Evolutionary conservation across 2,888 invertebrate species (phyloP).

Genomic region (Hydrotaea cyrtoneurina): DNA sequence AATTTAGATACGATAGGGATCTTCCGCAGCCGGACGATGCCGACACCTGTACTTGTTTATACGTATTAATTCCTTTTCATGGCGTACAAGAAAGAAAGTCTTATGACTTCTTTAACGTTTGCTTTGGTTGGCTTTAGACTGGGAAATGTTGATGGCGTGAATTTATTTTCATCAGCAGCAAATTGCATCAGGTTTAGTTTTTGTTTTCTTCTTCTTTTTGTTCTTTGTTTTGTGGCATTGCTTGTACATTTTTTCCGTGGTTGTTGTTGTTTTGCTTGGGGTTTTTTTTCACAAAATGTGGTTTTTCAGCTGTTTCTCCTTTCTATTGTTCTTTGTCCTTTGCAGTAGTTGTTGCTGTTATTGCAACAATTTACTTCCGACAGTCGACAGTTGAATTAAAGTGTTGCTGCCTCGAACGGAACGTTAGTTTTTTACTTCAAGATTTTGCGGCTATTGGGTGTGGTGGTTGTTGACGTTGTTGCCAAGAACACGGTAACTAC

Average conservation of each 20-base stretch:
- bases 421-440: conserved; percentile 58
- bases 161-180: conserved; percentile 72
- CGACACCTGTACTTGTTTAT: too few species aligned
- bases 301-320: conserved; percentile 1
- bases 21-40: too few species aligned
- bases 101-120: conserved; percentile 22
- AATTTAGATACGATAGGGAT: too few species aligned
- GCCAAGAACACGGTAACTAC: conserved; percentile 37
- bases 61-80: background rate
- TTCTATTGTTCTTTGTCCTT: conserved; percentile 26
- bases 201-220: conserved; percentile 30
- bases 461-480: conserved; percentile 57
- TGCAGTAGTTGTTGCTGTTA: conserved; percentile 38
- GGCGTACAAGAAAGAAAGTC: conserved; percentile 13
- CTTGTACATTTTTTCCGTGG: conserved; percentile 37
- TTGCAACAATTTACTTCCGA: conserved; percentile 72
- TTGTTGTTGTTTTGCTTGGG: background rate
- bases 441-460: conserved; percentile 62
- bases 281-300: conserved; percentile 19
- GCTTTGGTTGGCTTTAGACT: conserved; percentile 31
- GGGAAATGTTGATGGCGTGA: conserved; percentile 69
- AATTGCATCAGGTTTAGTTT: conserved; percentile 68
- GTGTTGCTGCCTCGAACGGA: conserved; percentile 67
- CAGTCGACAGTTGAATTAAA: conserved; percentile 79
- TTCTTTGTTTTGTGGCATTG: conserved; percentile 12